A percentile compares a stretch with the other conserved stretches of the same genome.
phyloP scores from a whole-genome alignment of 2,888 invertebrate species.

The Drosophila melanosoma region DNA sequence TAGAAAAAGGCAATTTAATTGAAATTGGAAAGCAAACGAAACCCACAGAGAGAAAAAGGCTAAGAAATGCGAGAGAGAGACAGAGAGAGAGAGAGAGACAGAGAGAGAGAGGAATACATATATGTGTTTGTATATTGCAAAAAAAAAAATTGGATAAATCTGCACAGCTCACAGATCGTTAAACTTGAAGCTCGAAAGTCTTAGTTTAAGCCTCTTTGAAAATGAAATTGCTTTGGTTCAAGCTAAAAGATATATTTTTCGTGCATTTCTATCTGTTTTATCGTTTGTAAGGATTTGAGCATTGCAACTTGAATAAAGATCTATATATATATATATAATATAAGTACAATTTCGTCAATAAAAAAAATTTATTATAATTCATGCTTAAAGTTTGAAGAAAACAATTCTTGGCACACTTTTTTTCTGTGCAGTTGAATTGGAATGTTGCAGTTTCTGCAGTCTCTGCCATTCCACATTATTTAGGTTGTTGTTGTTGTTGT shows the following conservation, averaged over 20 bases:
- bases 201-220: background rate
- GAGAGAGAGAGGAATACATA: background rate
- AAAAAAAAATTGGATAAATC: background rate
- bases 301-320: background rate
- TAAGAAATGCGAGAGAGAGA: background rate
- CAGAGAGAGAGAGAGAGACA: background rate
- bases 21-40: constrained; percentile 69
- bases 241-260: background rate
- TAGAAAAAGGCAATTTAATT: constrained; percentile 69
- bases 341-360: background rate
- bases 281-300: too few species aligned
- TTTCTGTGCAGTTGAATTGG: background rate
- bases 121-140: constrained; percentile 6
- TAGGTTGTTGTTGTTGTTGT: constrained; percentile 48
- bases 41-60: constrained; percentile 21
- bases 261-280: background rate
- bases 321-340: background rate
- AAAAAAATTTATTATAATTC: background rate
- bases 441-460: constrained; percentile 16
- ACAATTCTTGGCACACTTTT: background rate
- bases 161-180: background rate
- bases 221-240: background rate
- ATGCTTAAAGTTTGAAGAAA: background rate
- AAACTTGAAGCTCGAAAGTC: background rate
- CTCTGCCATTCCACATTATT: background rate